A percentile compares a stretch with the other conserved stretches of the same genome.
These are phyloP conservation scores for Hoplodrina blanda DNA, from an alignment of 2,888 invertebrate genomes.

Conservation along the genomic window DNA sequence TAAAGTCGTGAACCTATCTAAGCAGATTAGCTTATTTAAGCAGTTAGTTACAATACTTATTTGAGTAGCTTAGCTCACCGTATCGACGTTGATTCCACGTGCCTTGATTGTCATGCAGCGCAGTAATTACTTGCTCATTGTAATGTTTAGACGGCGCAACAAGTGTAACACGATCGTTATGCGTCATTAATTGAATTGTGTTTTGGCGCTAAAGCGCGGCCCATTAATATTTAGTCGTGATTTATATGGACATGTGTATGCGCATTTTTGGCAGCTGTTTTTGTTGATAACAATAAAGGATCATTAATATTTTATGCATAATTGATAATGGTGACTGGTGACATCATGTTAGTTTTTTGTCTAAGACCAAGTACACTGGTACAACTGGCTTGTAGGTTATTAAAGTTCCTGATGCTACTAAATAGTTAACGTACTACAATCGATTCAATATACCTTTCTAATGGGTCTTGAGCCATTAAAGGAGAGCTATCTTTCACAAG, in stretches of 20 bases:
- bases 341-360: constrained; percentile 47
- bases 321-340: constrained; percentile 45
- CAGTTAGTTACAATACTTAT: constrained; percentile 38
- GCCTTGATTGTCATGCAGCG: constrained; percentile 63
- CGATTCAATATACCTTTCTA: constrained; percentile 66
- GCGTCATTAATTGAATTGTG: constrained; percentile 75
- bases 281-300: constrained; percentile 61
- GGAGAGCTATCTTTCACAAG: constrained; percentile 77
- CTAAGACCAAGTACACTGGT: constrained; percentile 11
- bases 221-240: constrained; percentile 68
- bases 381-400: neutral
- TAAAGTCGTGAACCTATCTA: constrained; percentile 38
- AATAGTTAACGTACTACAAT: constrained; percentile 41
- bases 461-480: constrained; percentile 72
- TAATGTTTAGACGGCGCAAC: constrained; percentile 67
- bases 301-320: constrained; percentile 34
- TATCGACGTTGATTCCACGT: constrained; percentile 59
- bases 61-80: constrained; percentile 51
- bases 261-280: constrained; percentile 69
- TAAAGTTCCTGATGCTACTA: constrained; percentile 37
- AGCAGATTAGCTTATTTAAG: too few species aligned
- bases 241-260: constrained; percentile 72
- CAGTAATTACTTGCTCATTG: constrained; percentile 67
- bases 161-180: constrained; percentile 72
- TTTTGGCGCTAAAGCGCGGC: constrained; percentile 69